Evolutionary conservation across 2,113 vertebrate species (phyloP).

Genomic region (Antechinus flavipes): DNA sequence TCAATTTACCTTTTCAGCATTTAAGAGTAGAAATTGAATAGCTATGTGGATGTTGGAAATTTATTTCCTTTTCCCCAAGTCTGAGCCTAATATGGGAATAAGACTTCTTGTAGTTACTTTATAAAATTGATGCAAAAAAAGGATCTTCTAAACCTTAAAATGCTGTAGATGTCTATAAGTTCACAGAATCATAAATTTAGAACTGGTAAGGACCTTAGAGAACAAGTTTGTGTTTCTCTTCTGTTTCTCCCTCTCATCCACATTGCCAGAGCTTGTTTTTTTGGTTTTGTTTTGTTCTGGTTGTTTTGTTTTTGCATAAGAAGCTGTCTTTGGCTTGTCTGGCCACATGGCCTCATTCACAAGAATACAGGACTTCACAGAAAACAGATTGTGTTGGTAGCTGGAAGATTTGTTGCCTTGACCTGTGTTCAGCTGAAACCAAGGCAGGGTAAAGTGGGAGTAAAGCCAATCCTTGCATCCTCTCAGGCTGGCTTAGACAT

Average conservation of each 20-base stretch:
- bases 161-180: not conserved
- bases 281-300: not conserved
- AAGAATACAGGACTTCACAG: not conserved
- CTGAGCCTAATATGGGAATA: not conserved
- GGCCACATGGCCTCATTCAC: slow-evolving; percentile 8
- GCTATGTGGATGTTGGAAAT: not conserved
- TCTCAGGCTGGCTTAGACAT: slow-evolving; percentile 27
- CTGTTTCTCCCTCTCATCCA: not conserved
- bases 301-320: not conserved
- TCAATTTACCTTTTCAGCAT: not conserved
- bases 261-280: not conserved
- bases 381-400: not conserved
- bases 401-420: slow-evolving; percentile 38
- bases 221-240: not conserved
- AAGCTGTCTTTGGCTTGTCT: not conserved
- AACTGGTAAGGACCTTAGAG: not conserved
- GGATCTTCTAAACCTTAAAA: not conserved
- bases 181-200: not conserved
- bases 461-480: slow-evolving; percentile 25
- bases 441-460: not conserved
- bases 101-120: not conserved
- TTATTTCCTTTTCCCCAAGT: not conserved
- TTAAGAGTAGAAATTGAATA: not conserved
- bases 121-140: not conserved
- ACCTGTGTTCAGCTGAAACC: slow-evolving; percentile 1